A percentile compares a stretch with the other conserved stretches of the same genome.
Conservation (phyloP, 2,797 vertebrate species). For the Pangasius larnaudii region DNA sequence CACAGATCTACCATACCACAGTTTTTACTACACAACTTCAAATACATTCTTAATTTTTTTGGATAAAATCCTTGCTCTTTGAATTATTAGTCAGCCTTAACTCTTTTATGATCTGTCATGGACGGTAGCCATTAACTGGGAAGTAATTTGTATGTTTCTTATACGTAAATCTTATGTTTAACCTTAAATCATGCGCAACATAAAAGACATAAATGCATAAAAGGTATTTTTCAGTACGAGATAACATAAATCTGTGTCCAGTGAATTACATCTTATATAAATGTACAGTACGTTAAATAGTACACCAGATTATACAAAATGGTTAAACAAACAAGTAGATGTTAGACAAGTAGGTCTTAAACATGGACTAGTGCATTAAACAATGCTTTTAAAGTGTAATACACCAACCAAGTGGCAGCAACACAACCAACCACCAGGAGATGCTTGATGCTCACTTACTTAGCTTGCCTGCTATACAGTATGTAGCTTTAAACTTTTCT, state of each 20-base stretch:
- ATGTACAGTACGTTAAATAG: neutral
- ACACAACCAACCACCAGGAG: neutral
- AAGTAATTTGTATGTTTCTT: neutral
- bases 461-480: neutral
- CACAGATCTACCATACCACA: neutral
- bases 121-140: neutral
- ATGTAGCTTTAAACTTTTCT: conserved; percentile 18
- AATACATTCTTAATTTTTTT: neutral
- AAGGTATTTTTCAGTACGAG: neutral
- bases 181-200: neutral
- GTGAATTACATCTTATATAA: neutral
- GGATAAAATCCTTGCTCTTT: neutral
- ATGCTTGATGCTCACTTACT: neutral
- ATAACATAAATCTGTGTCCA: neutral
- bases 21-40: neutral
- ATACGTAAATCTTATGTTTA: neutral
- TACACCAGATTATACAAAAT: neutral
- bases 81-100: neutral
- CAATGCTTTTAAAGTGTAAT: neutral
- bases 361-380: neutral
- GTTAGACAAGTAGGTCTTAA: neutral
- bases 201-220: neutral
- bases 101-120: neutral
- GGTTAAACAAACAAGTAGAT: neutral
- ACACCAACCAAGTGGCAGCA: neutral